Evolutionary conservation across 1,140 invertebrate genomes (phyloP).

Genomic region (Diachasmimorpha longicaudata): DNA sequence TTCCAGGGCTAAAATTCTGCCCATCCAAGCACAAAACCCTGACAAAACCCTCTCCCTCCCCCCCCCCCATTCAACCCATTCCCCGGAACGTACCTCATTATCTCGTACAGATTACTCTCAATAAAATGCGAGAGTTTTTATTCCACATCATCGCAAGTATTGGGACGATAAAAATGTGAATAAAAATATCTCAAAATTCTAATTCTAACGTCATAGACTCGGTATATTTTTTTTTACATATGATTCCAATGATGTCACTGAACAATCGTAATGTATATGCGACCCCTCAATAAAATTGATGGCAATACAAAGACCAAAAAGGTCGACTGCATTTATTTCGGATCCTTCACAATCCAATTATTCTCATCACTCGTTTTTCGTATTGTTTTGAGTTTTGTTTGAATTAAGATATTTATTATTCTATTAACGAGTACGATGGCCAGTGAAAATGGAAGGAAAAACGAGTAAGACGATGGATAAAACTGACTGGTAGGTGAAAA

Average conservation of each 20-base stretch:
- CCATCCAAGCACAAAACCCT: background rate
- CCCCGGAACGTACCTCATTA: background rate
- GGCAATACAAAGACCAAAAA: background rate
- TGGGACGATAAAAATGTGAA: too few relatives aligned
- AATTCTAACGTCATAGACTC: too few relatives aligned
- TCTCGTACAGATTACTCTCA: background rate
- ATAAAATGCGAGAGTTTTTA: background rate
- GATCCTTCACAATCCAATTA: background rate
- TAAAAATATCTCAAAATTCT: too few relatives aligned
- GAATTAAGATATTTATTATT: constrained; percentile 52
- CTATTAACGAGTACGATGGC: constrained; percentile 50
- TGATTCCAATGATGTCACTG: too few relatives aligned
- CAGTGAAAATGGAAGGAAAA: constrained; percentile 22
- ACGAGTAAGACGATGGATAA: constrained; percentile 5
- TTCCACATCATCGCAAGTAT: background rate
- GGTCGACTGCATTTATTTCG: background rate
- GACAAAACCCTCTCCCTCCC: background rate
- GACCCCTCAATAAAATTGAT: background rate
- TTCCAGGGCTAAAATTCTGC: constrained; percentile 4
- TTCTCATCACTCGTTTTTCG: background rate
- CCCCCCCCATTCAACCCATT: background rate
- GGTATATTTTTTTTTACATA: too few relatives aligned
- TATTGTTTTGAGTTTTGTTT: constrained; percentile 13
- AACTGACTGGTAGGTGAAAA: background rate
- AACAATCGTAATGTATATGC: too few relatives aligned